Conservation (phyloP, 2,888 invertebrate species). For the Norana najaformis region DNA sequence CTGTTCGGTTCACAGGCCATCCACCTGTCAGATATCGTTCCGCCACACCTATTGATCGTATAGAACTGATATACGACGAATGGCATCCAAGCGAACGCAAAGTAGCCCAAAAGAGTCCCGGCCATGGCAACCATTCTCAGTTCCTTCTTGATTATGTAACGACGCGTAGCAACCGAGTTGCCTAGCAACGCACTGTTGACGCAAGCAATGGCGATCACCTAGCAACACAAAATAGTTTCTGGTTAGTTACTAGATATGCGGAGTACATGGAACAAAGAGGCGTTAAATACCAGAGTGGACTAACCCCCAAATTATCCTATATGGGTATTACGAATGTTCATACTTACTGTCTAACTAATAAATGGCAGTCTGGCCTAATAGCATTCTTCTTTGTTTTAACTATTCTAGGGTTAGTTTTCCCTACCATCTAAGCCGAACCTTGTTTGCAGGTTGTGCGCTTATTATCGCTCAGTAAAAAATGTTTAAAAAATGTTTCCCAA, state of each 20-base stretch:
- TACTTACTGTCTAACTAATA: too few relatives aligned
- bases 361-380: too few relatives aligned
- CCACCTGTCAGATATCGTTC: neutral
- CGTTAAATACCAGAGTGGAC: too few relatives aligned
- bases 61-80: slow-evolving; percentile 23
- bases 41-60: neutral
- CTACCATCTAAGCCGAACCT: too few relatives aligned
- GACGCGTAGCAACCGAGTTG: slow-evolving; percentile 14
- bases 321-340: too few relatives aligned
- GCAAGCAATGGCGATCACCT: slow-evolving; percentile 15
- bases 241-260: neutral
- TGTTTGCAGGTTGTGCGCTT: too few relatives aligned
- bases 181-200: slow-evolving; percentile 15
- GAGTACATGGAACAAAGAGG: too few relatives aligned
- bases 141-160: slow-evolving; percentile 24
- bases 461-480: too few relatives aligned
- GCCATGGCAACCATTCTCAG: slow-evolving; percentile 23
- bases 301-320: too few relatives aligned
- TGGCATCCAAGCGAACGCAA: slow-evolving; percentile 10
- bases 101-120: slow-evolving; percentile 5
- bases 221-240: neutral
- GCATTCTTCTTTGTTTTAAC: too few relatives aligned
- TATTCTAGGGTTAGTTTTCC: too few relatives aligned
- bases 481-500: too few relatives aligned
- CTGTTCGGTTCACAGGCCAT: neutral